Conservation (phyloP, 2,113 vertebrate genomes). For the Rhegmatorhina hoffmannsi region DNA sequence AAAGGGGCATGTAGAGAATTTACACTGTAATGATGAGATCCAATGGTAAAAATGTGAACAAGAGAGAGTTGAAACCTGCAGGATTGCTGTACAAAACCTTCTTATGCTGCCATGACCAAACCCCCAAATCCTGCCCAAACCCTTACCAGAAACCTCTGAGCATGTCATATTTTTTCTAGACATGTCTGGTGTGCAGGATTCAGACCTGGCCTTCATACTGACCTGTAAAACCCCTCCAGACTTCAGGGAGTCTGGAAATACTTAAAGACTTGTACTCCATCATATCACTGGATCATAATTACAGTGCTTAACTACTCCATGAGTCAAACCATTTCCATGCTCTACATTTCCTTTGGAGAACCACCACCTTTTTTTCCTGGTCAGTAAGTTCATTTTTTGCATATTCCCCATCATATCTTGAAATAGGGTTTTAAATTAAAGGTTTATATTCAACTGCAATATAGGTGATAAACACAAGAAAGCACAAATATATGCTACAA, state of each 20-base stretch:
- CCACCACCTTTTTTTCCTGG: background rate
- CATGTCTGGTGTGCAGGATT: background rate
- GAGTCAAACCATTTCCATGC: background rate
- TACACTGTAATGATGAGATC: background rate
- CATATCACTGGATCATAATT: background rate
- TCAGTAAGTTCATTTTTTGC: background rate
- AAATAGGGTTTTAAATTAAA: background rate
- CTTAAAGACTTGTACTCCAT: background rate
- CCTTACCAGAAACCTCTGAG: background rate
- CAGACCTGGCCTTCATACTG: background rate
- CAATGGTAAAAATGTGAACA: background rate
- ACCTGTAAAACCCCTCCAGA: background rate
- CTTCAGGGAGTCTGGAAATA: background rate
- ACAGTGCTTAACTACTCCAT: background rate
- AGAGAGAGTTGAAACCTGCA: background rate
- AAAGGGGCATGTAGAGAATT: background rate
- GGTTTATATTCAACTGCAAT: background rate
- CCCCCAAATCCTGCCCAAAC: accelerated
- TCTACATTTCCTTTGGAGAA: background rate
- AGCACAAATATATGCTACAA: background rate
- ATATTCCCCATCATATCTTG: background rate
- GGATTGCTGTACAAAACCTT: background rate
- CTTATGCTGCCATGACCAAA: background rate
- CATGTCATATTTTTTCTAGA: background rate
- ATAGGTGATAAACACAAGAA: background rate